A percentile compares a stretch with the other conserved stretches of the same genome.
These are phyloP conservation scores for Aramus guarauna DNA, from an alignment of 2,113 vertebrate genomes.

Conservation along the genomic window DNA sequence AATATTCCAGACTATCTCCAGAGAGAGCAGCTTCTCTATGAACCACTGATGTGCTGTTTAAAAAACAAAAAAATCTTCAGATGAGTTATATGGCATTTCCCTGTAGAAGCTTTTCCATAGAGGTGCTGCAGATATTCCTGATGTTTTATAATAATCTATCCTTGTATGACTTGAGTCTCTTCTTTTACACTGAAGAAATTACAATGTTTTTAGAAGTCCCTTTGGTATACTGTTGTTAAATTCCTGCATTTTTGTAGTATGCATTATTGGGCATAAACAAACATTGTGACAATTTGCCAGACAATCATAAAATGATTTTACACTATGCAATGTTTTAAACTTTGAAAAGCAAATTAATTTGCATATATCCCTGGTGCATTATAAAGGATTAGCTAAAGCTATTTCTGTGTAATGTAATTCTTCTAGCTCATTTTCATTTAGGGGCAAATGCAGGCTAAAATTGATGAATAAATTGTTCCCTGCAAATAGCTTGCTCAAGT, in stretches of 20 bases:
- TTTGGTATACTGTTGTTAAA: background rate
- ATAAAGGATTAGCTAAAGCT: conserved; percentile 59
- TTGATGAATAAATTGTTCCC: conserved; percentile 2
- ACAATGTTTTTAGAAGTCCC: background rate
- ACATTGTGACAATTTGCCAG: conserved; percentile 41
- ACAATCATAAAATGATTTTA: conserved; percentile 40
- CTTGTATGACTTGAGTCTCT: background rate
- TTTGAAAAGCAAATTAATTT: conserved; percentile 60
- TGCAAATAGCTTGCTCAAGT: background rate
- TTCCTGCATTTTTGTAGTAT: background rate
- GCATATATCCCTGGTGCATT: conserved; percentile 51
- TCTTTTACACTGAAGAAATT: background rate
- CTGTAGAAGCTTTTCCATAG: background rate
- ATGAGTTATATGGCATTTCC: background rate
- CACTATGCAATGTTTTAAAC: conserved; percentile 4
- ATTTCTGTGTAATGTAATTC: conserved; percentile 44
- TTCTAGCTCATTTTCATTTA: conserved; percentile 15
- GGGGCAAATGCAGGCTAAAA: conserved; percentile 21
- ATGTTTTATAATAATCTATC: background rate
- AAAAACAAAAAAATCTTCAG: background rate
- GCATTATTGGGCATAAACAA: conserved; percentile 36
- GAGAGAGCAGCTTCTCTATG: background rate
- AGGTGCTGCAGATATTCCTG: background rate
- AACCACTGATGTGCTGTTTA: background rate
- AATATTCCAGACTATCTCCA: background rate